These are phyloP conservation scores for Nesoenas mayeri DNA, from an alignment of 2,113 vertebrate genomes.

Conservation along the genomic window DNA sequence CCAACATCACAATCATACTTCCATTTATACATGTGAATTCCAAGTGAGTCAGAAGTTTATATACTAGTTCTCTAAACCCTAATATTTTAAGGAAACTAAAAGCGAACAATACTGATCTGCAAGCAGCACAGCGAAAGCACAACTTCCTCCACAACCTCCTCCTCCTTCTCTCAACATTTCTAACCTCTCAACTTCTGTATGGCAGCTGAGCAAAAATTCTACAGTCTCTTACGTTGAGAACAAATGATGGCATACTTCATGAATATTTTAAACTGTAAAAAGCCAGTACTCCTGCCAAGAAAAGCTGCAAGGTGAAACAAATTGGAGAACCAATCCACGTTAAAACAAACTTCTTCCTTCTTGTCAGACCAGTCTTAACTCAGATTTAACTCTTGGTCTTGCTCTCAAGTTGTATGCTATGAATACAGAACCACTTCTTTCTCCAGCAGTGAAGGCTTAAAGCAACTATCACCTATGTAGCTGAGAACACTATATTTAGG, in stretches of 20 bases:
- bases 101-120: not conserved
- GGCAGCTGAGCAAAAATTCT: not conserved
- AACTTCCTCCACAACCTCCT: not conserved
- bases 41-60: not conserved
- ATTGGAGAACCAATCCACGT: accelerated
- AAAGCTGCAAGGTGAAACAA: not conserved
- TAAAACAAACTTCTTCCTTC: not conserved
- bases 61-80: not conserved
- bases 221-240: not conserved
- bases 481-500: not conserved
- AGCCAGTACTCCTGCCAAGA: not conserved
- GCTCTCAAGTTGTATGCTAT: not conserved
- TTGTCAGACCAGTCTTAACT: not conserved
- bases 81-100: not conserved
- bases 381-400: not conserved
- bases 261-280: not conserved
- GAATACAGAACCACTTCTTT: not conserved
- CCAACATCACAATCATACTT: not conserved
- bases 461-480: not conserved
- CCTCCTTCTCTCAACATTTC: not conserved
- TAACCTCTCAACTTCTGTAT: not conserved
- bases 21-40: not conserved
- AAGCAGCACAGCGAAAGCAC: not conserved
- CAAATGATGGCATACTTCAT: not conserved
- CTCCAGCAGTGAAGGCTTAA: not conserved